Conservation (phyloP, 2,797 vertebrate genomes). For the Malurus splendens region DNA sequence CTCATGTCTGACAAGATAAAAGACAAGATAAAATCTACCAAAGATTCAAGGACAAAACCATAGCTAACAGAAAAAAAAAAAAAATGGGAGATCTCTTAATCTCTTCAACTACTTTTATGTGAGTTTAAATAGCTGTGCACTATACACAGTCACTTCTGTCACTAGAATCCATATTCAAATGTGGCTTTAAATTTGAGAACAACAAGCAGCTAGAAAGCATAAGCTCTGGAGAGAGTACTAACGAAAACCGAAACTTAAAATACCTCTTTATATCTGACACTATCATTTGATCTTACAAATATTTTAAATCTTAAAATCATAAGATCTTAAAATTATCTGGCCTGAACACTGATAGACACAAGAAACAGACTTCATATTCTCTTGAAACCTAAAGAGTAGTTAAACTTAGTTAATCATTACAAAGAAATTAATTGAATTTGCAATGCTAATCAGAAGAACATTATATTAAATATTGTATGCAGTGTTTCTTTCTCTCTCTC, state of each 20-base stretch:
- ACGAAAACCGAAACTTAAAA: not conserved
- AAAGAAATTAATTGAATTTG: not conserved
- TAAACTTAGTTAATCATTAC: not conserved
- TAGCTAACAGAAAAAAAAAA: not conserved
- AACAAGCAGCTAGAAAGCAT: not conserved
- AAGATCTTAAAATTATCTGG: not conserved
- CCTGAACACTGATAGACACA: not conserved
- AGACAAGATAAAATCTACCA: not conserved
- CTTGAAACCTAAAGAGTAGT: not conserved
- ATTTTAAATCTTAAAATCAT: not conserved
- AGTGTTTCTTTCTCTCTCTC: not conserved
- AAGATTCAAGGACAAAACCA: not conserved
- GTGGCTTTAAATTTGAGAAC: not conserved
- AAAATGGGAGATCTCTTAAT: not conserved
- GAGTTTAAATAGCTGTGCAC: not conserved
- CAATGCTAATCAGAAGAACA: not conserved
- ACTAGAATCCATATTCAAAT: not conserved
- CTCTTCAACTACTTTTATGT: not conserved
- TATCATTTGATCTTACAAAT: not conserved
- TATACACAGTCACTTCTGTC: not conserved
- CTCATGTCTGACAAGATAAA: not conserved
- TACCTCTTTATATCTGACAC: not conserved
- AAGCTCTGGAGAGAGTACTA: not conserved
- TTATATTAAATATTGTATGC: not conserved
- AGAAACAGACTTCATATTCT: not conserved